Evolutionary conservation across 1,140 invertebrate genomes (phyloP).

Genomic region (Anoplophora glabripennis): DNA sequence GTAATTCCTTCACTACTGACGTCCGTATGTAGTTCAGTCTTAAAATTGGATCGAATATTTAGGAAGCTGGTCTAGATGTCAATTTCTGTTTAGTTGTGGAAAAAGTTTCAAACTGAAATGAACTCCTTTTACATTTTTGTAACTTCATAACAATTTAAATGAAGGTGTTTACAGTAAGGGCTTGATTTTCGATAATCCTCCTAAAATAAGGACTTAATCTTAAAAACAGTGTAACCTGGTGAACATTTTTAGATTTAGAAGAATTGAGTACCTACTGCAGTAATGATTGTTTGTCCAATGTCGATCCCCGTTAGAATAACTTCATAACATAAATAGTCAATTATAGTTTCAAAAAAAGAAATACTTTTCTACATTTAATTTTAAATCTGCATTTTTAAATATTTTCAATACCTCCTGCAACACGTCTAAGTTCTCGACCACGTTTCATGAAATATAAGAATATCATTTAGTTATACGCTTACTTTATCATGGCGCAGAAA

Average conservation of each 20-base stretch:
- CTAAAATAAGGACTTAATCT: too few species aligned
- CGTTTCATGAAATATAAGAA: too few species aligned
- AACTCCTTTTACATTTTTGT: neutral
- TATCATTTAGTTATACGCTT: too few species aligned
- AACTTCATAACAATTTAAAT: neutral
- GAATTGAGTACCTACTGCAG: neutral
- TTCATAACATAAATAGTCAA: constrained; percentile 13
- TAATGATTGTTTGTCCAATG: neutral
- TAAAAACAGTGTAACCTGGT: too few species aligned
- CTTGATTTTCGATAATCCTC: neutral
- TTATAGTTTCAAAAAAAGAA: constrained; percentile 1
- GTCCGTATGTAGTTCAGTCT: neutral
- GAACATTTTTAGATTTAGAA: neutral
- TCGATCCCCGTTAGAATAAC: neutral
- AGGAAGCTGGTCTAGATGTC: neutral
- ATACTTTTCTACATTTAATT: constrained; percentile 13
- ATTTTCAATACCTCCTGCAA: neutral
- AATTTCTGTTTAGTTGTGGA: neutral
- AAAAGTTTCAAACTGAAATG: neutral
- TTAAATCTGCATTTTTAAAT: neutral
- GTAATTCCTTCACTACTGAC: neutral
- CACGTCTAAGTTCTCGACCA: too few species aligned
- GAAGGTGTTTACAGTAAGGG: neutral
- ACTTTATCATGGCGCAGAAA: too few species aligned
- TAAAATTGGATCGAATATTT: neutral